Conservation (phyloP, 2,888 invertebrate species). For the Schrankia costaestrigalis region DNA sequence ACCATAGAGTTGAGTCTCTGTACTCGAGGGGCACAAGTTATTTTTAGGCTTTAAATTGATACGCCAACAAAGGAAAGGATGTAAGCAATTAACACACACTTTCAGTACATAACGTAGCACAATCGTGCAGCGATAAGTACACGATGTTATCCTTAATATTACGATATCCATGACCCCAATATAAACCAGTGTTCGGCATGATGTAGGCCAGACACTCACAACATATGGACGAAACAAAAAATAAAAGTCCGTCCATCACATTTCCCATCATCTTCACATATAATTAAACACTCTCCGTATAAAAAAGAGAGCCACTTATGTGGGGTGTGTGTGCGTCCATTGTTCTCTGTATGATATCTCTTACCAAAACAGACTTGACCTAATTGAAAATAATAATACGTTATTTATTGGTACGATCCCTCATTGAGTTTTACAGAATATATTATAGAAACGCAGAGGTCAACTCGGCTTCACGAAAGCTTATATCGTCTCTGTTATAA, state of each 20-base stretch:
- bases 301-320: constrained; percentile 73
- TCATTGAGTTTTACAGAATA: constrained; percentile 61
- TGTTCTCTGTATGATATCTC: constrained; percentile 72
- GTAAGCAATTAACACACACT: constrained; percentile 74
- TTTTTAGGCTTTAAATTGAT: constrained; percentile 76
- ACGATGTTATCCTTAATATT: constrained; percentile 37
- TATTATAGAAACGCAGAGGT: constrained; percentile 42
- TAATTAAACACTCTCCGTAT: constrained; percentile 65
- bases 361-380: constrained; percentile 72
- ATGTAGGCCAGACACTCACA: constrained; percentile 49
- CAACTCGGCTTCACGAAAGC: constrained; percentile 31
- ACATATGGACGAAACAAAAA: constrained; percentile 39
- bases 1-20: constrained; percentile 54
- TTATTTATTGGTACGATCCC: constrained; percentile 65
- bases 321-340: constrained; percentile 70
- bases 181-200: constrained; percentile 38
- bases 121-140: constrained; percentile 36
- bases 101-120: constrained; percentile 52
- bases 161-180: constrained; percentile 41
- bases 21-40: constrained; percentile 64
- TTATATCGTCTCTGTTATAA: too few species aligned
- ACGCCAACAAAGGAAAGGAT: constrained; percentile 76
- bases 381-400: constrained; percentile 77
- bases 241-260: constrained; percentile 54
- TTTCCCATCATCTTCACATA: constrained; percentile 66